Percentiles rank a stretch among this genome's conserved stretches.
Evolutionary conservation across 2,888 invertebrate genomes (phyloP).

Genomic region (Zaprionus lineosus): DNA sequence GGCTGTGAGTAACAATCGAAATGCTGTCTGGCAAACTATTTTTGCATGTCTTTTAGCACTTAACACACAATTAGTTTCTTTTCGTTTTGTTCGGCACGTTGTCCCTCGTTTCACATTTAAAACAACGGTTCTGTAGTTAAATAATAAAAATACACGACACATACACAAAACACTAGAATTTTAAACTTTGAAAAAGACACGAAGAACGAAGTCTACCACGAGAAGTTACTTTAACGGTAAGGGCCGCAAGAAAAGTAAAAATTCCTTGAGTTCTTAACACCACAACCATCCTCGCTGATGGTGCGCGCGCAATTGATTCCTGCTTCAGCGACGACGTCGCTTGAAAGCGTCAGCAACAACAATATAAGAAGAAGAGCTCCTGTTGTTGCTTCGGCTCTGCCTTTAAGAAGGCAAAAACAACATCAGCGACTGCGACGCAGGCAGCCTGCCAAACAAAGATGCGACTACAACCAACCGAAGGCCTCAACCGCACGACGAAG

Average conservation of each 20-base stretch:
- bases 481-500: slow-evolving; percentile 1
- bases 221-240: slow-evolving; percentile 29
- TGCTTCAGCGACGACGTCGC: slow-evolving; percentile 63
- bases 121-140: slow-evolving; percentile 59
- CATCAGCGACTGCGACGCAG: slow-evolving; percentile 24
- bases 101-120: slow-evolving; percentile 34
- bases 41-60: slow-evolving; percentile 62
- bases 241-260: slow-evolving; percentile 12
- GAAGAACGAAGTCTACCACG: slow-evolving; percentile 18
- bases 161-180: slow-evolving; percentile 33
- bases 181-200: slow-evolving; percentile 33
- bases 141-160: slow-evolving; percentile 55
- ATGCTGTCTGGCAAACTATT: slow-evolving; percentile 53
- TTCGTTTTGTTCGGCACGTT: slow-evolving; percentile 47
- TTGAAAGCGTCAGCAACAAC: slow-evolving; percentile 58
- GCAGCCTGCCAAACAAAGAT: slow-evolving; percentile 39
- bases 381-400: slow-evolving; percentile 29
- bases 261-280: slow-evolving; percentile 26
- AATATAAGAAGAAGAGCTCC: slow-evolving; percentile 36
- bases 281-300: slow-evolving; percentile 78
- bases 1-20: slow-evolving; percentile 28
- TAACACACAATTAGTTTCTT: slow-evolving; percentile 56
- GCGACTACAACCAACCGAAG: slow-evolving; percentile 23
- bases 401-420: slow-evolving; percentile 31
- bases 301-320: slow-evolving; percentile 82